These are phyloP conservation scores for Globodera rostochiensis DNA, from an alignment of 1,140 invertebrate genomes.

Conservation along the genomic window DNA sequence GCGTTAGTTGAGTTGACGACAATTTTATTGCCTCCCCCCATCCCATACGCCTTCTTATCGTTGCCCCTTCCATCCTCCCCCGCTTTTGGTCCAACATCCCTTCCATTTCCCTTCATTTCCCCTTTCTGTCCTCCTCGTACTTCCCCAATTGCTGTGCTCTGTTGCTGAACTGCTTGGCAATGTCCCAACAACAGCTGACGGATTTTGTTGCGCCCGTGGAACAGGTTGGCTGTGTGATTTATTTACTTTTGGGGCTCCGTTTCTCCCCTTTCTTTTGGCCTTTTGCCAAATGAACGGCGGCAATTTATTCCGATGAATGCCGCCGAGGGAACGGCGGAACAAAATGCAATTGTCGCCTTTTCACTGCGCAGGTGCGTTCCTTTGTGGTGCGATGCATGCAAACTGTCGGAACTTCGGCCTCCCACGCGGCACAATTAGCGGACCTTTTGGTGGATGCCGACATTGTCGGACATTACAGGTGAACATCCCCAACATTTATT, in stretches of 20 bases:
- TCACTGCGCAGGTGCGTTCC: constrained; percentile 33
- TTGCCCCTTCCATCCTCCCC: neutral
- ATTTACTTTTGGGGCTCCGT: too few species aligned
- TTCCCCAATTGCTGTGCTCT: neutral
- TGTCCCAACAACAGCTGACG: neutral
- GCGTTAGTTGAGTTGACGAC: too few species aligned
- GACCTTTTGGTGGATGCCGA: constrained; percentile 49
- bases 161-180: neutral
- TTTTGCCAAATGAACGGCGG: too few species aligned
- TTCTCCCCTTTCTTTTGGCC: too few species aligned
- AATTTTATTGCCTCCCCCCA: neutral
- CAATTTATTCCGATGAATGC: neutral
- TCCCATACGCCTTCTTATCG: neutral
- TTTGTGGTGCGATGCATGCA: constrained; percentile 49
- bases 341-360: neutral
- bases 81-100: neutral
- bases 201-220: constrained; percentile 9
- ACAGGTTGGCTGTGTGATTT: neutral
- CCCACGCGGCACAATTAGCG: constrained; percentile 49
- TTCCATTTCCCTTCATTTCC: neutral
- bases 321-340: neutral
- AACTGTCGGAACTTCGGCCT: constrained; percentile 30
- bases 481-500: neutral
- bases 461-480: constrained; percentile 41
- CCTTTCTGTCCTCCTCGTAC: neutral